A percentile compares a stretch with the other conserved stretches of the same genome.
Evolutionary conservation across 2,888 invertebrate genomes (phyloP).

Genomic region (Macaria notata): DNA sequence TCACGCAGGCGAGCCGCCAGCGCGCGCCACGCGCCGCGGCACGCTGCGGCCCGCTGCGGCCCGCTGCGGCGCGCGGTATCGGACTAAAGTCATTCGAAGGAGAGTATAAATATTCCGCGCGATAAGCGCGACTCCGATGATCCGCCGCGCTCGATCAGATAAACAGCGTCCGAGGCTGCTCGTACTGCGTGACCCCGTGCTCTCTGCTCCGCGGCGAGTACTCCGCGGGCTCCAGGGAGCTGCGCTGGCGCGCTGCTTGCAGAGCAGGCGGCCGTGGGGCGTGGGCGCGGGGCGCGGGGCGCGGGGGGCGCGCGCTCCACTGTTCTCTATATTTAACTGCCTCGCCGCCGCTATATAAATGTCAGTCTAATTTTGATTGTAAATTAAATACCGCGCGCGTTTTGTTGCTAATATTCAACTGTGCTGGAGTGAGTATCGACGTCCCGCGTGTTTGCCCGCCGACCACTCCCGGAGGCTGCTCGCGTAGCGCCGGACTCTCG

Average conservation of each 20-base stretch:
- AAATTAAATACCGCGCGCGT: constrained; percentile 17
- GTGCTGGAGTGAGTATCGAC: neutral
- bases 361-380: constrained; percentile 30
- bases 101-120: constrained; percentile 47
- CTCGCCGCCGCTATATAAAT: constrained; percentile 27
- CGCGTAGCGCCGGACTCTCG: no score
- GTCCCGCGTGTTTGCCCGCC: no score
- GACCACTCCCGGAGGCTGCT: no score
- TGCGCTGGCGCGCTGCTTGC: neutral
- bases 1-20: constrained; percentile 6
- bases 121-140: constrained; percentile 37
- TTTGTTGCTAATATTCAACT: constrained; percentile 1
- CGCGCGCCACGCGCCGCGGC: constrained; percentile 7
- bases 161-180: no score
- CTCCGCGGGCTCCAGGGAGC: no score
- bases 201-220: no score
- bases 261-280: no score
- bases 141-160: neutral
- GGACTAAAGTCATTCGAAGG: constrained; percentile 47
- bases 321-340: constrained; percentile 30
- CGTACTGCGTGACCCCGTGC: no score
- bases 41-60: constrained; percentile 14
- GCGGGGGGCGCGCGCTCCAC: constrained; percentile 12
- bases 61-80: constrained; percentile 7
- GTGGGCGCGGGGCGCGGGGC: neutral